Base-by-base conservation (phyloP, 2,888 invertebrate genomes). In the Chrysopilus asiliformis region DNA sequence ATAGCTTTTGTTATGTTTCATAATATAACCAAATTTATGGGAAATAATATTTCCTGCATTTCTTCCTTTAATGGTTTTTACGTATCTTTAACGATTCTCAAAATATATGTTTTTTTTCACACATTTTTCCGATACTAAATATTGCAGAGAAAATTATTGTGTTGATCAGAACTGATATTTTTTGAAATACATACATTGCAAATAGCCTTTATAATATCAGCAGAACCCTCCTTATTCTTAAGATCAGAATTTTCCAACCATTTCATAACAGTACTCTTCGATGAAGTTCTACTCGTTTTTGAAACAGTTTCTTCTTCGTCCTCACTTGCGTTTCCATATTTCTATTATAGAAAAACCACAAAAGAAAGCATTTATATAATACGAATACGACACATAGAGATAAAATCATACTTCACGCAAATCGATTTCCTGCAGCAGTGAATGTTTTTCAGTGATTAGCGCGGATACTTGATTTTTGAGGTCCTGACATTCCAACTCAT, bases 211-310 rank as follows among this genome's bases (percentile, higher is more conserved):
- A 63, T 55, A 20, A 63, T 55, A 39, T 58, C 59, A 10, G 52
- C 42, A 13, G 57, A 58, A 18, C 53, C 56, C 32, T 55, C 60
- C 19, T 56, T 58, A 36, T 56, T 51, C 28, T 53, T 58, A 30
- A 63, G 49, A 49, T 63, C 59, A 6, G 63, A 63, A 43, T 63
- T 59, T 32, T 56, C 50, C 3, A 63, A 45, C 60, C 53, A 57
- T 29, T 60, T 58, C 45, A 56, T 49, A 15, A 60, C 50, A 29
- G 55, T 54, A 20, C 24, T 32, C 7, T 28, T 40, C 2, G 22
- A 24, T 19, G 39, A 28, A 18, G 28, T 10, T 22, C 34, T 34
- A 12, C 20, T 22, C n/a, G 24, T 27, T 16, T 32, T 38, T 7
- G 34, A 34, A 24, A 36, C 29, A 9, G 33, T 31, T 3, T 38